Conservation (phyloP, 1,140 invertebrate species). For the Leptopilina boulardi region DNA sequence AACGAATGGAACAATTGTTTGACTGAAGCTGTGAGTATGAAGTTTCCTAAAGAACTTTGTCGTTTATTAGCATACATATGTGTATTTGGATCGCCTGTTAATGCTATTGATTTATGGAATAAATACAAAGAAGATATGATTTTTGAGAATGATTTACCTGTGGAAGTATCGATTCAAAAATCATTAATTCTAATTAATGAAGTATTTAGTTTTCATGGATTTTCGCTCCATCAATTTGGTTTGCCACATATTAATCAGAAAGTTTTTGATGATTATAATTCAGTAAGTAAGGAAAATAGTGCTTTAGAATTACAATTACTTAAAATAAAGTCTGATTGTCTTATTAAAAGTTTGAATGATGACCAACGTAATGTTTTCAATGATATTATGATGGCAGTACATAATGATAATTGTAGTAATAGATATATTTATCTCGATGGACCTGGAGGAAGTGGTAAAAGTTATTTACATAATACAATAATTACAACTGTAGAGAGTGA, state of each 20-base stretch:
- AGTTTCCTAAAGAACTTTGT: too few relatives aligned
- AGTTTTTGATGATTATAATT: not conserved
- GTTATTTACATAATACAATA: constrained; percentile 54
- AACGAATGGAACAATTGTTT: too few relatives aligned
- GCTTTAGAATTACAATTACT: too few relatives aligned
- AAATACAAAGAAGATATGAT: constrained; percentile 18
- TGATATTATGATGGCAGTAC: not conserved
- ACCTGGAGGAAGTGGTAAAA: constrained; percentile 57
- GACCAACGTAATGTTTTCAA: not conserved
- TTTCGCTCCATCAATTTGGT: not conserved
- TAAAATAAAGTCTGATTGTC: not conserved
- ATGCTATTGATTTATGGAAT: constrained; percentile 28
- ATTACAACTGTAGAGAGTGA: constrained; percentile 37
- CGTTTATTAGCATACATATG: constrained; percentile 28
- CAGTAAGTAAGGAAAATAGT: not conserved
- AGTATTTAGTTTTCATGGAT: not conserved
- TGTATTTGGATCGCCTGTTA: not conserved
- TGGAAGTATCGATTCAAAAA: not conserved
- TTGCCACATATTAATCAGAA: not conserved
- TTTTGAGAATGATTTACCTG: not conserved
- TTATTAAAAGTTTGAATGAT: not conserved
- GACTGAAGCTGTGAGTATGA: too few relatives aligned
- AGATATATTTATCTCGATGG: constrained; percentile 53
- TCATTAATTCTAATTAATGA: not conserved
- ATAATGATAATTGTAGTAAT: constrained; percentile 19